phyloP scores from a whole-genome alignment of 2,888 invertebrate genomes.

The Eumacrocentrus americanus region DNA sequence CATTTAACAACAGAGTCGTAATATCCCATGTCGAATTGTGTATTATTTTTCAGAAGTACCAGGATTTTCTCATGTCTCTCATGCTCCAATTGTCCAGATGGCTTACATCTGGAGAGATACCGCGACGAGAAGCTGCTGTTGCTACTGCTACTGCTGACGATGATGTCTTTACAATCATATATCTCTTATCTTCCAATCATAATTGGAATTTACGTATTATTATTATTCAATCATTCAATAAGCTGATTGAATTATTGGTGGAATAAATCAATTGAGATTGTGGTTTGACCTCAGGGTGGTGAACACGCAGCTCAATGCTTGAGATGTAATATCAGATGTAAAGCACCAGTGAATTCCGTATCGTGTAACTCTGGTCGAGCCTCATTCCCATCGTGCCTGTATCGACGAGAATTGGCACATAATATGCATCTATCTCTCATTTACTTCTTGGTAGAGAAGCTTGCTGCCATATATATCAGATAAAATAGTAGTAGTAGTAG shows the following conservation, averaged over 20 bases:
- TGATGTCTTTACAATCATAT: background rate
- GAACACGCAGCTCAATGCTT: background rate
- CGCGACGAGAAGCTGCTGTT: background rate
- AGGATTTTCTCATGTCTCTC: conserved; percentile 16
- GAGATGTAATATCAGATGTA: conserved; percentile 3
- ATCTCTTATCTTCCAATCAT: background rate
- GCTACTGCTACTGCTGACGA: background rate
- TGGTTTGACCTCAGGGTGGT: background rate
- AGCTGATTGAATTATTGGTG: background rate
- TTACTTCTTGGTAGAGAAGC: background rate
- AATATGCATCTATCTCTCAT: conserved; percentile 2
- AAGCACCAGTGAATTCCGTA: conserved; percentile 2
- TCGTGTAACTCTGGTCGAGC: conserved; percentile 3
- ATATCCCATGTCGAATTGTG: too few species aligned
- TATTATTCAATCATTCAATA: background rate
- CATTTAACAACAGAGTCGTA: too few species aligned
- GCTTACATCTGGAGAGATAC: conserved; percentile 9
- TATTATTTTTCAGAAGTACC: conserved; percentile 8
- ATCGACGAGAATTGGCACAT: conserved; percentile 6
- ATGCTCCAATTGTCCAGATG: conserved; percentile 25
- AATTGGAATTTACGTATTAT: background rate
- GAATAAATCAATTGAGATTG: background rate
- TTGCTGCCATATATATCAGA: background rate
- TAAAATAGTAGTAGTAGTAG: background rate
- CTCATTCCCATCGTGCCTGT: conserved; percentile 13